Conservation (phyloP, 2,113 vertebrate genomes). For the Tricholaema leucomelas region DNA sequence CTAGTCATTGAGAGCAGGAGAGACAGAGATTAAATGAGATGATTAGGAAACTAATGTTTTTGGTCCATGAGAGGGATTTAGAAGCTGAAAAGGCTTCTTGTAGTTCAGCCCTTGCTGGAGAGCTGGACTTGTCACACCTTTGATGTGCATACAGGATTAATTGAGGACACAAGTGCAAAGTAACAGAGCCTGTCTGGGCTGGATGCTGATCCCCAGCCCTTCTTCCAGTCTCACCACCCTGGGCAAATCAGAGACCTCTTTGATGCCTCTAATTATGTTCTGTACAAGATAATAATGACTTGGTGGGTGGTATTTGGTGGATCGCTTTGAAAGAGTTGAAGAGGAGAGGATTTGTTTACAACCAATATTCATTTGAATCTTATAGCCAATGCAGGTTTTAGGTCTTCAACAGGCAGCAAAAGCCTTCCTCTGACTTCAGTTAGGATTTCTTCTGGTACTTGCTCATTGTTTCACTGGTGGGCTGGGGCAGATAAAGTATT, state of each 20-base stretch:
- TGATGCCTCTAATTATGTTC: background rate
- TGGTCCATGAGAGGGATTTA: background rate
- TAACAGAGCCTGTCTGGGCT: background rate
- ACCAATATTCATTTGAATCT: background rate
- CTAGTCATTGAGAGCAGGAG: background rate
- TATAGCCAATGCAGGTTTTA: background rate
- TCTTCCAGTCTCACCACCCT: background rate
- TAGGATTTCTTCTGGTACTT: background rate
- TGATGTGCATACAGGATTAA: background rate
- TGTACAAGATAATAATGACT: background rate
- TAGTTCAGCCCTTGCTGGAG: background rate
- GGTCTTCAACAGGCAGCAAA: background rate
- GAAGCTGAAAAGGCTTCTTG: background rate
- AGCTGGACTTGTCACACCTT: background rate
- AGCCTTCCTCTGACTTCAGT: background rate
- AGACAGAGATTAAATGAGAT: constrained; percentile 28
- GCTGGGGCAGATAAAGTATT: background rate
- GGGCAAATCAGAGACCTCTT: background rate
- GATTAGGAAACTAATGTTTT: constrained; percentile 4
- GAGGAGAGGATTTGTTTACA: background rate
- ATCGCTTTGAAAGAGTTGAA: background rate
- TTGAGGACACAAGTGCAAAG: background rate
- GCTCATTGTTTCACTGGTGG: background rate
- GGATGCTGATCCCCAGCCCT: background rate
- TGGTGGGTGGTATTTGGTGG: background rate